Conservation (phyloP, 2,113 vertebrate species). For the Acinonyx jubatus region DNA sequence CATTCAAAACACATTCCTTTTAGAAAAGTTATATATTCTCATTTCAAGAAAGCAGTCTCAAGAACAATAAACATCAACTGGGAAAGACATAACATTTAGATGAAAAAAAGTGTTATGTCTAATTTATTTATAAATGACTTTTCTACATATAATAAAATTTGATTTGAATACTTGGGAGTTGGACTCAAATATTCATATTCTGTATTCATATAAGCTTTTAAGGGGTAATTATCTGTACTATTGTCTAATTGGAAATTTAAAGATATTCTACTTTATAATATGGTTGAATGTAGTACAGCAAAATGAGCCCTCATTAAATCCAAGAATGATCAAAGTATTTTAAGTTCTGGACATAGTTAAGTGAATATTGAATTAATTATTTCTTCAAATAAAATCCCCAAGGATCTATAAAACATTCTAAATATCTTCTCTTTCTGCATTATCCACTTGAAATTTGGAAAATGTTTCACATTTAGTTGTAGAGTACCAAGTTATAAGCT, state of each 20-base stretch:
- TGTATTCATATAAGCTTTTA: conserved; percentile 53
- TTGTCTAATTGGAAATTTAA: conserved; percentile 69
- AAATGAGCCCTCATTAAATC: conserved; percentile 68
- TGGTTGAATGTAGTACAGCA: neutral
- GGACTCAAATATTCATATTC: conserved; percentile 47
- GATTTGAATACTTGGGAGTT: conserved; percentile 34
- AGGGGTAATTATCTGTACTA: conserved; percentile 55
- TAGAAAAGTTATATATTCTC: neutral
- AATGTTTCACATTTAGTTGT: conserved; percentile 40
- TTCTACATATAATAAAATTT: conserved; percentile 1
- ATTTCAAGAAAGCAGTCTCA: neutral
- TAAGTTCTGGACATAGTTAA: conserved; percentile 70
- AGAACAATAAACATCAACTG: neutral
- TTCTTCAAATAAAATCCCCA: conserved; percentile 70
- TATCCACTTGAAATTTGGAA: conserved; percentile 45
- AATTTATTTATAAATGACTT: conserved; percentile 32
- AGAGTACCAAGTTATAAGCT: neutral
- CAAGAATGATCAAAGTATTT: conserved; percentile 67
- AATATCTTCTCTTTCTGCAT: conserved; percentile 43
- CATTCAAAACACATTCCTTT: neutral
- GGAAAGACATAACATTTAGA: neutral
- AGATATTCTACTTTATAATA: conserved; percentile 51
- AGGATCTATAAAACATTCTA: conserved; percentile 61
- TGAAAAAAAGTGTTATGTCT: neutral
- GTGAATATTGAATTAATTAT: conserved; percentile 71